Base-by-base conservation (phyloP, 2,113 vertebrate species). In the Mobula hypostoma region DNA sequence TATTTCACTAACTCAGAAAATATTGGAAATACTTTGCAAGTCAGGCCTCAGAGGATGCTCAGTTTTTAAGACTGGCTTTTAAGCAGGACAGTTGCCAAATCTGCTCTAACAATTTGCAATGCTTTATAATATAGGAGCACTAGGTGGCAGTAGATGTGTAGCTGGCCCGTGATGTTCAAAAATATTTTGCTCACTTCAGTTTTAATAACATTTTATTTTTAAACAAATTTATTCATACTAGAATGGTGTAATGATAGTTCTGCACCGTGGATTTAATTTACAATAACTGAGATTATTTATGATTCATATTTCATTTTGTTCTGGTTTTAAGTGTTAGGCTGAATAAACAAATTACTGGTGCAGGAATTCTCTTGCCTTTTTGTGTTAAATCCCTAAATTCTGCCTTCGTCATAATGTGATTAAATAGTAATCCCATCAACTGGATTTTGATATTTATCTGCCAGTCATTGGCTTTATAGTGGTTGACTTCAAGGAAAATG, bases 61-160 rank as follows among this genome's bases (percentile, higher is more conserved):
- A 74, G 21, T 74, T 74, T 74, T 74, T 72, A 19, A 72, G 70
- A 17, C 19, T 72, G 12, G 70, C 66, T 68, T 11, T 70, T 70
- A 74, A 74, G 15, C 21, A 24, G 72, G 72, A 3, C 72, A 74
- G 72, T 24, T 1, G 48, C 48, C 48, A 48, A 48, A 40, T 12
- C 7, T 24, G 8, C 66, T 40, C 19, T n/a, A 66, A 93, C 32
- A 74, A 74, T 74, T 32, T 93, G 29, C 14, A 66, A 19, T 32
- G 61, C n/a, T n/a, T 68, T 66, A 68, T 32, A 68, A 66, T 36
- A 36, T n/a, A 61, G 11, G 40, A 74, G 74, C 91, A 76, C 91
- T 48, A 93, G 91, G 32, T 93, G 91, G 91, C 91, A 93, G 91
- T 93, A 36, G 90, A 48, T 56, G 56, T 93, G 27, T 76, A 2